phyloP scores from a whole-genome alignment of 2,888 invertebrate genomes.

The Rhodophaea formosa region DNA sequence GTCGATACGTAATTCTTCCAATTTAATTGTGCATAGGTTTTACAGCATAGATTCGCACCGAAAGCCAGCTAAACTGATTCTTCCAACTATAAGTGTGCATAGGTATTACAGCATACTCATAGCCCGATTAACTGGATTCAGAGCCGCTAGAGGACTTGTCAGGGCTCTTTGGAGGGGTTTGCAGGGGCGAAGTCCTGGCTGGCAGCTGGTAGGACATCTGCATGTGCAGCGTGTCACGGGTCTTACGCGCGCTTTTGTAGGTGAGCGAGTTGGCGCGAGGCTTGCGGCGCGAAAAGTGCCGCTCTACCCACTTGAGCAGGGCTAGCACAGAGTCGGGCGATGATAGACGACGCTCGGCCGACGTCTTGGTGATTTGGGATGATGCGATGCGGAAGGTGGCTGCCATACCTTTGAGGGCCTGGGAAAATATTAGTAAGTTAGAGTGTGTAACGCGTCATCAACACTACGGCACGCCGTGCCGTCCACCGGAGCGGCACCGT shows the following conservation, averaged over 20 bases:
- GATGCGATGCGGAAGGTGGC: constrained; percentile 94
- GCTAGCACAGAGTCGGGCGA: constrained; percentile 94
- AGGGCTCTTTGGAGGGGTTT: constrained; percentile 57
- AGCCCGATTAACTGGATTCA: constrained; percentile 59
- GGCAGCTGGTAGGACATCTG: constrained; percentile 86
- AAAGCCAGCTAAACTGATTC: no score
- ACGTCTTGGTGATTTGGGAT: constrained; percentile 91
- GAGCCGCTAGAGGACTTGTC: constrained; percentile 65
- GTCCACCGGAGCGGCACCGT: no score
- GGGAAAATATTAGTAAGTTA: constrained; percentile 20
- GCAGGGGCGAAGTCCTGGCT: constrained; percentile 52
- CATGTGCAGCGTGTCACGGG: constrained; percentile 87
- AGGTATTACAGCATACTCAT: no score
- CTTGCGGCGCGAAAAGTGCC: constrained; percentile 90
- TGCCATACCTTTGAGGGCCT: constrained; percentile 96
- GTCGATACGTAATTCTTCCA: no score
- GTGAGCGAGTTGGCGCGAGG: constrained; percentile 86
- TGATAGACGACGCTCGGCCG: constrained; percentile 92
- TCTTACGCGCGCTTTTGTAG: constrained; percentile 81
- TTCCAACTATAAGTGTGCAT: no score
- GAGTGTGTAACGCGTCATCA: no score
- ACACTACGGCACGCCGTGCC: no score
- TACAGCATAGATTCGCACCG: no score
- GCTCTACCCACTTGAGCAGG: constrained; percentile 94
- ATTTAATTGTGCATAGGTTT: no score